Base-by-base conservation (phyloP, 2,113 vertebrate species). In the Atractosteus spatula region DNA sequence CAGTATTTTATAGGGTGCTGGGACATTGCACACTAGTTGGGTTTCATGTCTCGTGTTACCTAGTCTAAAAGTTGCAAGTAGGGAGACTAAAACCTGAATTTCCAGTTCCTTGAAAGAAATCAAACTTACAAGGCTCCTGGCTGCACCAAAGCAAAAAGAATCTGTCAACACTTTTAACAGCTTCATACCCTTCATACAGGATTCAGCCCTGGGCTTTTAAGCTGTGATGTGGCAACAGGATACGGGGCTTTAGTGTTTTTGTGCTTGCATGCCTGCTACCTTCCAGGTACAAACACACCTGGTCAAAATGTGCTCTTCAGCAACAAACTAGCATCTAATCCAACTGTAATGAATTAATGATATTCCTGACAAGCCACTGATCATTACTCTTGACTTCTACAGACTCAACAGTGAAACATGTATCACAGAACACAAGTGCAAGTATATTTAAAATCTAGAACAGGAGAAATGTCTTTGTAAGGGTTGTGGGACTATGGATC, bases 11-110 rank as follows among this genome's bases (percentile, higher is more conserved):
- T 51, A 71, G 29, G 45, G 62, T 55, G 41, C 29, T 45, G 6
- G 70, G 66, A 69, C 86, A 80, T 70, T 76, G 14, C 69, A 81
- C 73, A 83, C 56, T 62, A 13, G 87, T 77, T 0, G 77, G 67
- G 72, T 84, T 85, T 87, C 77, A 76, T 79, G 88, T 86, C 89
- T 80, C 80, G 89, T 77, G 82, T 77, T 78, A 71, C 80, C 12
- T 78, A 78, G 79, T 84, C 80, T 72, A 45, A 57, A 63, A 54
- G 10, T 64, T 51, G 73, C 61, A 62, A 43, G 51, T 45, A 67
- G 63, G 47, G 71, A 74, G 11, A 68, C 7, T n/a, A 69, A 73
- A 93, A 87, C 75, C 77, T 76, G 87, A 83, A 68, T 80, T 87
- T 88, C 88, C 82, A 85, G 79, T 84, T 92, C 74, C 17, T 72